These are phyloP conservation scores for Colistium nudipinnis DNA, from an alignment of 2,113 vertebrate species.

Conservation along the genomic window DNA sequence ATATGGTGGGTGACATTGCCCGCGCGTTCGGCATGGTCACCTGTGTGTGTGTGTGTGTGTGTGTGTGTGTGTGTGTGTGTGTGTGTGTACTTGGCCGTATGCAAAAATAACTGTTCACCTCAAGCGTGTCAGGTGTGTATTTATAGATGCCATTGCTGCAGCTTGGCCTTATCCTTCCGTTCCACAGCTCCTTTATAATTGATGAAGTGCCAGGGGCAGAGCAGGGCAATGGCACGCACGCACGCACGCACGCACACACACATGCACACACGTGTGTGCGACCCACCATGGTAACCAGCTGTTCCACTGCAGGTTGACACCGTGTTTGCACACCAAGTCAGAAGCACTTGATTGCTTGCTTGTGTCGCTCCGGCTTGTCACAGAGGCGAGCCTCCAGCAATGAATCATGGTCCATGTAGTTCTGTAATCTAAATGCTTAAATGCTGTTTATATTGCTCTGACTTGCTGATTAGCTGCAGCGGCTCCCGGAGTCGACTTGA, in stretches of 20 bases:
- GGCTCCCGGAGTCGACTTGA: not conserved
- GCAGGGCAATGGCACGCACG: constrained; percentile 39
- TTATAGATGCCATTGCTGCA: constrained; percentile 70
- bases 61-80: not conserved
- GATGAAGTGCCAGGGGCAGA: constrained; percentile 69
- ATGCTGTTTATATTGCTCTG: constrained; percentile 31
- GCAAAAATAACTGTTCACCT: constrained; percentile 68
- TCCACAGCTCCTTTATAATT: constrained; percentile 73
- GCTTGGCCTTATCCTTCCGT: constrained; percentile 62
- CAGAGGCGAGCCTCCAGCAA: constrained; percentile 43
- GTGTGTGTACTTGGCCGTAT: constrained; percentile 7
- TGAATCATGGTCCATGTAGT: constrained; percentile 60
- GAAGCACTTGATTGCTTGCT: constrained; percentile 13
- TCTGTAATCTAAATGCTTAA: not conserved
- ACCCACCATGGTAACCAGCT: constrained; percentile 56
- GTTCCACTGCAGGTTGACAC: constrained; percentile 46
- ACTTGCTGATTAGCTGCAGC: constrained; percentile 29
- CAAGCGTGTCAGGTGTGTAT: constrained; percentile 68
- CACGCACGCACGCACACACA: constrained; percentile 19
- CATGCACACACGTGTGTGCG: not conserved
- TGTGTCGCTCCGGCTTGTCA: constrained; percentile 19
- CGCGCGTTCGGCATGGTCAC: constrained; percentile 16
- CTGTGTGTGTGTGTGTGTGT: not conserved
- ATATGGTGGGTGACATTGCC: constrained; percentile 53
- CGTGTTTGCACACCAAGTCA: constrained; percentile 27